Percentiles rank a stretch among this genome's conserved stretches.
These are phyloP conservation scores for Bembecia ichneumoniformis DNA, from an alignment of 2,888 invertebrate genomes.

Conservation along the genomic window DNA sequence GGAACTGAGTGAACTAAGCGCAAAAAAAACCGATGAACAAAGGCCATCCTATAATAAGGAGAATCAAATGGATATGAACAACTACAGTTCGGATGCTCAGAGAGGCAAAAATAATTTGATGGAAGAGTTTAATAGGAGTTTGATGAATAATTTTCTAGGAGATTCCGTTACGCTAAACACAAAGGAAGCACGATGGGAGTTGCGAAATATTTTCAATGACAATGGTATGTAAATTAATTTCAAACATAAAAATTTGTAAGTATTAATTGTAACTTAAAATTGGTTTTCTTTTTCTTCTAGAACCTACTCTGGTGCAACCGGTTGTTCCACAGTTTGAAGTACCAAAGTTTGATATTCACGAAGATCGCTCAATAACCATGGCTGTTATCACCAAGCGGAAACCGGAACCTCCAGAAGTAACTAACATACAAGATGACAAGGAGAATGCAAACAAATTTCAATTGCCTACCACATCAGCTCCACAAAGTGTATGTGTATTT, in stretches of 20 bases:
- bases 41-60: conserved; percentile 38
- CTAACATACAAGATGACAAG: conserved; percentile 44
- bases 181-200: conserved; percentile 77
- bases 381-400: conserved; percentile 55
- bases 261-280: not conserved
- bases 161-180: conserved; percentile 79
- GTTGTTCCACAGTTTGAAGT: conserved; percentile 58
- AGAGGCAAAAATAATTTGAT: conserved; percentile 56
- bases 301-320: conserved; percentile 59
- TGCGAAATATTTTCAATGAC: conserved; percentile 74
- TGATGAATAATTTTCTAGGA: conserved; percentile 66
- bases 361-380: conserved; percentile 64
- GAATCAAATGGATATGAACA: conserved; percentile 33
- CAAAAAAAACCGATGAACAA: conserved; percentile 44
- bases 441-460: conserved; percentile 54
- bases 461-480: conserved; percentile 23
- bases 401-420: conserved; percentile 33
- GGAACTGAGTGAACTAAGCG: conserved; percentile 52
- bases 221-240: conserved; percentile 37
- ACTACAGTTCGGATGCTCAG: conserved; percentile 39
- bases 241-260: not conserved
- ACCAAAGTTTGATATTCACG: conserved; percentile 62
- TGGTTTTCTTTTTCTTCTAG: conserved; percentile 19
- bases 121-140: conserved; percentile 62
- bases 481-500: conserved; percentile 36